Evolutionary conservation across 2,113 vertebrate species (phyloP).

Genomic region (Sigmodon hispidus): DNA sequence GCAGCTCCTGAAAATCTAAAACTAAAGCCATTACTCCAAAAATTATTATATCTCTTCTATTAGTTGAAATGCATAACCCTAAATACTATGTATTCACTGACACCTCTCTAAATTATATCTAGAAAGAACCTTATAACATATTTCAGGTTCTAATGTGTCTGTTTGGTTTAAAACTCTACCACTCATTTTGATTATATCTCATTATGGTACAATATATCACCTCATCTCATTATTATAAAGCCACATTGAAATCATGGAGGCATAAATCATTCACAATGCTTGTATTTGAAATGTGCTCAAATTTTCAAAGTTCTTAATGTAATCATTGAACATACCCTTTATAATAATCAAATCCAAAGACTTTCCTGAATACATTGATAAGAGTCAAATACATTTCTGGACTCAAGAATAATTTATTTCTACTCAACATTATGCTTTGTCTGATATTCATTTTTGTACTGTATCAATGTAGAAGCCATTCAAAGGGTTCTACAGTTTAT

Average conservation of each 20-base stretch:
- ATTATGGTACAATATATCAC: no score
- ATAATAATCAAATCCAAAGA: background rate
- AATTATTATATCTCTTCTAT: background rate
- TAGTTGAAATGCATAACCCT: background rate
- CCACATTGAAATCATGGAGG: no score
- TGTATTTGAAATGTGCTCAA: background rate
- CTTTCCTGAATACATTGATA: background rate
- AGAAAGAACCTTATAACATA: background rate
- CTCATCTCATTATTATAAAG: no score
- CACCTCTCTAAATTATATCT: background rate
- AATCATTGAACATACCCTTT: background rate
- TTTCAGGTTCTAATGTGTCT: background rate
- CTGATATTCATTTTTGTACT: background rate
- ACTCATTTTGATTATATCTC: background rate
- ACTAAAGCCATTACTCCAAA: background rate
- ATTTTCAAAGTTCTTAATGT: background rate
- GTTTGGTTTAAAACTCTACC: background rate
- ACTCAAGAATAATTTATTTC: background rate
- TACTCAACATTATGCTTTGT: background rate
- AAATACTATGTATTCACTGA: background rate
- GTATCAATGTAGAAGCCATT: background rate
- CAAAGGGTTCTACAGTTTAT: background rate
- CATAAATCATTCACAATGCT: accelerated
- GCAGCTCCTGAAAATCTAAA: background rate
- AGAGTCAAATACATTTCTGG: background rate